Evolutionary conservation across 2,113 vertebrate species (phyloP), one percentile per base, ranked within the genome.

Genomic region (Atherinomorus stipes): DNA sequence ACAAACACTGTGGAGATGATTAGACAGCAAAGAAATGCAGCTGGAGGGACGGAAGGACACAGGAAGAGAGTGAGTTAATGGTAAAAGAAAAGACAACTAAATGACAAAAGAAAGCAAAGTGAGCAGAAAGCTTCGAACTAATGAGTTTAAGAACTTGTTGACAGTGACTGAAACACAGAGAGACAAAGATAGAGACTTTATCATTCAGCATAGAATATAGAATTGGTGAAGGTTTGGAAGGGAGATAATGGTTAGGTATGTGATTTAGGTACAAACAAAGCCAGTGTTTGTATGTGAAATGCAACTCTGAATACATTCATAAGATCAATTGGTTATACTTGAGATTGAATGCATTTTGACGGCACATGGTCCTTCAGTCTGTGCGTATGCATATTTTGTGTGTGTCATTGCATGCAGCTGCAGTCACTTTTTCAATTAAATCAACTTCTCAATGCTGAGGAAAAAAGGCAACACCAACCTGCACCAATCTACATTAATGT

Each of bases 101-200:
- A 64, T 56, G 64, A 79, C 23, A 28, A 13, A 25, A 26, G 22
- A 77, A 22, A 53, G 44, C 38, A 19, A 25, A 51, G 37, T 59
- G 16, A 71, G 65, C 0, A 9, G 45, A 51, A 21, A 47, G 11
- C 54, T 23, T 54, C 47, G 63, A 68, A 66, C 61, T 51, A 76
- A 58, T 67, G 37, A 31, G 47, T 52, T 83, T 64, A 59, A 53
- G 40, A 72, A 76, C 49, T 57, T 77, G 80, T 58, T 80, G 66
- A 78, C 64, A 60, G 62, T 68, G 53, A 60, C 59, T 61, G 51
- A 63, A 38, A 84, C 57, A 77, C 25, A 45, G 54, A 60, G 37
- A 74, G 26, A 61, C 65, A 51, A 47, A 74, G 64, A 81, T 31
- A 66, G 67, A 63, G 40, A 28, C 64, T 51, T 60, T 52, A 65